phyloP scores from a whole-genome alignment of 2,888 invertebrate species.

The Cheilosia variabilis region DNA sequence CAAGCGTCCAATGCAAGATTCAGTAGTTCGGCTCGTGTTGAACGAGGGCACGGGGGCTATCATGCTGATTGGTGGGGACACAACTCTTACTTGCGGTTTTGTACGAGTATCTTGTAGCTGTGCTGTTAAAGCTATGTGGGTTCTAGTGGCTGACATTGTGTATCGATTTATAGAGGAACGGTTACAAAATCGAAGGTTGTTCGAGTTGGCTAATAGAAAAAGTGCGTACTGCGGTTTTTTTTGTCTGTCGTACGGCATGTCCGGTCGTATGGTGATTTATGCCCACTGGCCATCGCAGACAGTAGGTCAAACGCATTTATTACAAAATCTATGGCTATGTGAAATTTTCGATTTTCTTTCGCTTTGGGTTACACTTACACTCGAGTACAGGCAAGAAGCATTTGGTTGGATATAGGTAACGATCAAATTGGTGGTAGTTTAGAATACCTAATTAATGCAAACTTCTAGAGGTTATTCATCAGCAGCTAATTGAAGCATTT shows the following conservation, averaged over 20 bases:
- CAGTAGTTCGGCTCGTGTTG: not conserved
- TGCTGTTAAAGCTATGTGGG: slow-evolving; percentile 8
- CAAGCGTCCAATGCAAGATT: slow-evolving; percentile 34
- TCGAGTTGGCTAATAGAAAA: slow-evolving; percentile 28
- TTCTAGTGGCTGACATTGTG: slow-evolving; percentile 38
- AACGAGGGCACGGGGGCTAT: slow-evolving; percentile 1
- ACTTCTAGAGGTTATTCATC: not conserved
- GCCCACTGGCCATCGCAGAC: not conserved
- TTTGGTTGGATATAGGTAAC: not conserved
- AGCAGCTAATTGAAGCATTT: slow-evolving; percentile 1
- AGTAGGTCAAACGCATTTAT: slow-evolving; percentile 55
- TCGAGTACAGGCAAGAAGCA: not conserved
- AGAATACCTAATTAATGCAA: slow-evolving; percentile 1
- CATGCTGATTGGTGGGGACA: not conserved
- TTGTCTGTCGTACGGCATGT: slow-evolving; percentile 1
- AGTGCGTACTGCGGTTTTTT: slow-evolving; percentile 18
- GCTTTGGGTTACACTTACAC: not conserved
- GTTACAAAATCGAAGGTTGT: slow-evolving; percentile 53
- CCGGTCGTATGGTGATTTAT: slow-evolving; percentile 39
- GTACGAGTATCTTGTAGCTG: not conserved
- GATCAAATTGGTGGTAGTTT: not conserved
- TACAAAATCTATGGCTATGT: slow-evolving; percentile 25
- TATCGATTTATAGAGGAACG: slow-evolving; percentile 42
- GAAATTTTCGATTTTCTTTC: slow-evolving; percentile 1
- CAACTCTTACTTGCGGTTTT: slow-evolving; percentile 48